Percentiles rank a stretch among this genome's conserved stretches.
These are phyloP conservation scores for Ceratotherium simum DNA, from an alignment of 2,113 vertebrate species.

Conservation along the genomic window DNA sequence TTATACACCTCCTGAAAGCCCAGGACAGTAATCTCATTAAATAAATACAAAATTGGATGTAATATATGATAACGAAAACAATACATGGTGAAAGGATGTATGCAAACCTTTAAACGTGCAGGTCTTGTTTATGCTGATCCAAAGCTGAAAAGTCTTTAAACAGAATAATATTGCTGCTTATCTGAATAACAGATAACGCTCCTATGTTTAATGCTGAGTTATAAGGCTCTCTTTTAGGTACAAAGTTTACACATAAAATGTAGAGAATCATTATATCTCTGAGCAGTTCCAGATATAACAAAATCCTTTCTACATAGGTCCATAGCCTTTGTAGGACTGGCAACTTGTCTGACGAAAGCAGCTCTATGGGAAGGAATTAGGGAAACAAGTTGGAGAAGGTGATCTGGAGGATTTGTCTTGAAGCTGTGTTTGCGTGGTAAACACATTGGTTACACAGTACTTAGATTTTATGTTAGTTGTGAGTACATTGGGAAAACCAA, in stretches of 20 bases:
- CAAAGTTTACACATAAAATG: slow-evolving; percentile 20
- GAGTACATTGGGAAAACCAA: neutral
- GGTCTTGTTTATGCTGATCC: neutral
- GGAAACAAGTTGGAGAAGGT: neutral
- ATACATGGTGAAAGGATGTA: neutral
- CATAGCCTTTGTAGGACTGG: neutral
- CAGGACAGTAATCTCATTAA: slow-evolving; percentile 52
- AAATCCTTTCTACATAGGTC: neutral
- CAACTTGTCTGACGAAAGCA: neutral
- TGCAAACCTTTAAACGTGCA: slow-evolving; percentile 17
- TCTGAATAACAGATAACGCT: neutral
- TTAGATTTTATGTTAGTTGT: neutral
- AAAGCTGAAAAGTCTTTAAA: neutral
- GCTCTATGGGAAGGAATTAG: neutral
- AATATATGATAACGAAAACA: slow-evolving; percentile 40
- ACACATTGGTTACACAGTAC: neutral
- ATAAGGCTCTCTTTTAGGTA: neutral
- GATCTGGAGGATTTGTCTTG: neutral
- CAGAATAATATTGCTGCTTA: neutral
- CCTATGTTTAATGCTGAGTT: neutral
- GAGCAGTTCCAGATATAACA: neutral
- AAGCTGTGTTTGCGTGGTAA: neutral
- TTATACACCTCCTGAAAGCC: slow-evolving; percentile 39
- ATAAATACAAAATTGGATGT: slow-evolving; percentile 22
- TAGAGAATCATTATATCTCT: neutral